phyloP scores from a whole-genome alignment of 2,888 invertebrate genomes.

The Leucozona laternaria region DNA sequence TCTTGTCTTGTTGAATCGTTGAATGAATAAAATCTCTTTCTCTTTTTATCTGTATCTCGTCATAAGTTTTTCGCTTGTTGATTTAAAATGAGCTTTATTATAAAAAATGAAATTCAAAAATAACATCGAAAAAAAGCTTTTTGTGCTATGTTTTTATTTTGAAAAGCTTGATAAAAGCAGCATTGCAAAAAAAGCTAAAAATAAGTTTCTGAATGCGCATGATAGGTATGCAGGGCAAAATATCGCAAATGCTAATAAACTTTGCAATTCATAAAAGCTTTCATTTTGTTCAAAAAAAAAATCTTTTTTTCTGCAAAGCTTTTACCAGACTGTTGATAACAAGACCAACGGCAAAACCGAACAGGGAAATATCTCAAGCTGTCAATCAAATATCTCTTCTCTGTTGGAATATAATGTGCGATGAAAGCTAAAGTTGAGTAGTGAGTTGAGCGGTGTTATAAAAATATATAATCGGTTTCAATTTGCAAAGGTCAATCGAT shows the following conservation, averaged over 20 bases:
- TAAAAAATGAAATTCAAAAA: background rate
- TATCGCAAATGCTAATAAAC: background rate
- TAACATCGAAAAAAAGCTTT: conserved; percentile 7
- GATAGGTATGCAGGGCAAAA: background rate
- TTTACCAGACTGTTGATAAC: background rate
- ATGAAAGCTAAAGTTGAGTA: background rate
- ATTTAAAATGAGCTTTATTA: conserved; percentile 4
- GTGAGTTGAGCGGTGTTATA: background rate
- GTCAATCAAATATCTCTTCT: too few species aligned
- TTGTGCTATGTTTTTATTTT: conserved; percentile 1
- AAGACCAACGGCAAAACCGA: background rate
- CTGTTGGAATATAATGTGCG: too few species aligned
- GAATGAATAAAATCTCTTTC: background rate
- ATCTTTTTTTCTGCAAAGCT: background rate
- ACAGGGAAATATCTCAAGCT: too few species aligned
- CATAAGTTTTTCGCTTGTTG: conserved; percentile 3
- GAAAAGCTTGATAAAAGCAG: background rate
- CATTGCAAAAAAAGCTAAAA: background rate
- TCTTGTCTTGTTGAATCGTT: conserved; percentile 33
- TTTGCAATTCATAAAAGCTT: background rate
- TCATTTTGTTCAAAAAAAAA: background rate
- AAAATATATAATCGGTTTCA: conserved; percentile 37
- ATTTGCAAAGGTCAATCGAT: conserved; percentile 55
- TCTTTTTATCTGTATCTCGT: background rate
- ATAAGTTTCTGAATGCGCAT: background rate